A percentile compares a stretch with the other conserved stretches of the same genome.
Evolutionary conservation across 2,797 vertebrate genomes (phyloP).

Genomic region (Propithecus deckenii): DNA sequence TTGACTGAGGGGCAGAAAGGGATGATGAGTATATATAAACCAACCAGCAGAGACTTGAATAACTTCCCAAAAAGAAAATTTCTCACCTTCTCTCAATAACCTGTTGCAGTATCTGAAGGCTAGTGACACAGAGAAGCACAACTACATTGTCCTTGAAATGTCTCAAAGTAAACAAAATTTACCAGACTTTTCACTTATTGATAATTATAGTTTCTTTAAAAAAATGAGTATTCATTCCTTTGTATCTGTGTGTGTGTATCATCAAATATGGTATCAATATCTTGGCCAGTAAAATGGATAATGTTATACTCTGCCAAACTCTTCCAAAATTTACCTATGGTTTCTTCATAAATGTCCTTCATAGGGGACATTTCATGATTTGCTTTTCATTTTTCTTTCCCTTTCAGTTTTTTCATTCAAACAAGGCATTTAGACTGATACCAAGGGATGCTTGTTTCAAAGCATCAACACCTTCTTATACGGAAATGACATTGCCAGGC

Average conservation of each 20-base stretch:
- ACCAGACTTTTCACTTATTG: neutral
- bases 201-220: constrained; percentile 10
- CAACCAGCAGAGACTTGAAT: neutral
- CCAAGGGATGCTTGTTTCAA: neutral
- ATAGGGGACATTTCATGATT: neutral
- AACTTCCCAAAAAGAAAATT: constrained; percentile 30
- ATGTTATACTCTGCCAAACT: neutral
- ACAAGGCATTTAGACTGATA: neutral
- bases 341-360: neutral
- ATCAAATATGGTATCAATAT: neutral
- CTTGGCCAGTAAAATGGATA: neutral
- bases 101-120: neutral
- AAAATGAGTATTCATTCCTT: neutral
- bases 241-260: neutral
- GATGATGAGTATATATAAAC: neutral
- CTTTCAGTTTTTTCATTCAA: neutral
- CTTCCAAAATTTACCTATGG: neutral
- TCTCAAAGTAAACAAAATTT: constrained; percentile 25
- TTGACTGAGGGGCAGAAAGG: neutral
- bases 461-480: neutral
- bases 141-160: neutral
- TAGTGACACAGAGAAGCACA: neutral
- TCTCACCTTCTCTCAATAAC: constrained; percentile 13
- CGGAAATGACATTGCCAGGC: neutral
- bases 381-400: neutral